Base-by-base conservation (phyloP, 2,797 vertebrate genomes). In the Phrynocephalus guinanensis region DNA sequence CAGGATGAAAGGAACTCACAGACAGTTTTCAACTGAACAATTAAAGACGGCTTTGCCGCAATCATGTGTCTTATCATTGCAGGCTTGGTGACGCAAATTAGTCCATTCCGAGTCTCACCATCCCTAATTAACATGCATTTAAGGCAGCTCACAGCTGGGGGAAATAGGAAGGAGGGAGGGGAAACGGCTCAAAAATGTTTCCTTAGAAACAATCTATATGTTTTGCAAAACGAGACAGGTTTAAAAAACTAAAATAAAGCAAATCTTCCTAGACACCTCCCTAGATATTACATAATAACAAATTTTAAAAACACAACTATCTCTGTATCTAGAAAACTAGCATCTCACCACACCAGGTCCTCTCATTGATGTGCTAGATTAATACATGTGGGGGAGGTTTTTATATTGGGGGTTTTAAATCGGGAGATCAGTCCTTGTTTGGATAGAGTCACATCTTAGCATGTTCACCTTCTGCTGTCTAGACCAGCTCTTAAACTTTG, bases 1-100 rank as follows among this genome's bases (percentile, higher is more conserved):
- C 33, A 48, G n/a, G 73, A 78, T 77, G 78, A 83, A 87, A 83
- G 78, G 60, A 87, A 83, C 66, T 83, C 75, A 30, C 63, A 83
- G 67, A 33, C 63, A 24, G 50, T 26, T 83, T 83, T 71, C 60
- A 50, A 76, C 20, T 16, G 56, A 76, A 56, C 26, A 56, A 48
- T 77, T 83, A 77, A 82, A 78, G 56, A 48, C 30, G 30, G 80
- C 48, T 56, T 28, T 48, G 33, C 50, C 8, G 48, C 63, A 71
- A 56, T 83, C 24, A 18, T 26, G 48, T 48, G 67, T 50, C n/a
- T 6, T 22, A 30, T 56, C 13, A 82, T 44, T 66, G 68, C 28
- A 18, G 33, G 48, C 50, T 71, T 68, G 72, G 22, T 76, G 73
- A 63, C 16, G n/a, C 68, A 79, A 48, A 66, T 72, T 18, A 24